Percentiles rank a stretch among this genome's conserved stretches.
Conservation (phyloP, 2,113 vertebrate genomes). For the Larimichthys polyactis region DNA sequence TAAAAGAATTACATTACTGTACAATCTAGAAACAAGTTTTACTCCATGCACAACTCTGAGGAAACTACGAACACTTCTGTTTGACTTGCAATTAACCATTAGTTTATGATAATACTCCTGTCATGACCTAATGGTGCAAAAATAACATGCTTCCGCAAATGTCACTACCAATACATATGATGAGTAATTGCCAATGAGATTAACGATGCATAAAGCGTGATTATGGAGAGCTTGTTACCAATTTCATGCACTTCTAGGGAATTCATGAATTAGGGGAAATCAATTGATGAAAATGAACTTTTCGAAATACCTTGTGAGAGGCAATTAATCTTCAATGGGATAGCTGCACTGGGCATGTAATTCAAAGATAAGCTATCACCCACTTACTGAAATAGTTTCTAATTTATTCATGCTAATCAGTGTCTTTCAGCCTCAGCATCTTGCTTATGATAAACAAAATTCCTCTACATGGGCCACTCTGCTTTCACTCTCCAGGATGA, state of each 20-base stretch:
- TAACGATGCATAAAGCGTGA: conserved; percentile 75
- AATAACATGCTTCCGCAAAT: conserved; percentile 74
- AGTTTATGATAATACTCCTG: conserved; percentile 66
- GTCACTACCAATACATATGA: conserved; percentile 68
- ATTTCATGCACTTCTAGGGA: conserved; percentile 72
- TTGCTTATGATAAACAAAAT: conserved; percentile 72
- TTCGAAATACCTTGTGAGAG: conserved; percentile 75
- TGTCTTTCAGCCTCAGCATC: conserved; percentile 64
- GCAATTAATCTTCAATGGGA: conserved; percentile 78
- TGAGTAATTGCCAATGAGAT: conserved; percentile 68
- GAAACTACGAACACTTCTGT: conserved; percentile 23
- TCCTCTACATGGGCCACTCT: conserved; percentile 49
- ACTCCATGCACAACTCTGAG: conserved; percentile 16
- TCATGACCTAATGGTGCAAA: conserved; percentile 74
- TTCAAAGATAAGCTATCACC: conserved; percentile 80
- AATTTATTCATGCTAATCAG: conserved; percentile 81
- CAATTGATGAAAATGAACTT: conserved; percentile 80
- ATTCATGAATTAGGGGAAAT: conserved; percentile 73
- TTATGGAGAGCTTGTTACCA: conserved; percentile 71
- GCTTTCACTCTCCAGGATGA: conserved; percentile 40
- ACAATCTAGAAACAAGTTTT: background rate
- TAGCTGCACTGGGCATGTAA: conserved; percentile 73
- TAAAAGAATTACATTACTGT: background rate
- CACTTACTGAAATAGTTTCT: conserved; percentile 70
- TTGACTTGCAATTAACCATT: conserved; percentile 59